phyloP scores from a whole-genome alignment of 2,888 invertebrate species.

The Volucella zonaria region DNA sequence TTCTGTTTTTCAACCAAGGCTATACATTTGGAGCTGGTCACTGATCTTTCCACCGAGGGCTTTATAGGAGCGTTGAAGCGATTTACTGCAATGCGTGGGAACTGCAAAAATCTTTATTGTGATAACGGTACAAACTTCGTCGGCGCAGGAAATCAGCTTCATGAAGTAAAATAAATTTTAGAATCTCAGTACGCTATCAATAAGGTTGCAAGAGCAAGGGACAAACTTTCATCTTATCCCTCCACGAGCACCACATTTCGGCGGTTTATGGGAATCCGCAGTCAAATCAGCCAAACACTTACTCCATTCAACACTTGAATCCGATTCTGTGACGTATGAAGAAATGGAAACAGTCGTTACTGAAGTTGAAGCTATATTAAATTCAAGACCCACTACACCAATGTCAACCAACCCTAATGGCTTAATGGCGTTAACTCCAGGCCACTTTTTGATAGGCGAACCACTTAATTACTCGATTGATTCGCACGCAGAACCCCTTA shows the following conservation, averaged over 20 bases:
- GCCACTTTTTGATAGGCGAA: too few relatives aligned
- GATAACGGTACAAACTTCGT: slow-evolving; percentile 26
- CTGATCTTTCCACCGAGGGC: background rate
- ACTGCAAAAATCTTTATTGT: background rate
- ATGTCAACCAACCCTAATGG: too few relatives aligned
- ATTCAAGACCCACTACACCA: too few relatives aligned
- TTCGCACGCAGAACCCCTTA: too few relatives aligned
- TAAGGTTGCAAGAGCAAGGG: background rate
- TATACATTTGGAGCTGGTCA: slow-evolving; percentile 19
- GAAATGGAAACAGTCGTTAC: too few relatives aligned
- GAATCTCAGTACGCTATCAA: background rate
- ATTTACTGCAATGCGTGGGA: slow-evolving; percentile 1
- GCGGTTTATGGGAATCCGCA: slow-evolving; percentile 11
- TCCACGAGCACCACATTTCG: slow-evolving; percentile 17
- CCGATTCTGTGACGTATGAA: too few relatives aligned
- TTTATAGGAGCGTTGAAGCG: slow-evolving; percentile 17
- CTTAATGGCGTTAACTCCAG: too few relatives aligned
- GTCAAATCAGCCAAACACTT: too few relatives aligned
- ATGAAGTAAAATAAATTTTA: background rate
- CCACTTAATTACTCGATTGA: too few relatives aligned
- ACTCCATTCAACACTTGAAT: too few relatives aligned
- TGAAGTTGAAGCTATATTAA: too few relatives aligned
- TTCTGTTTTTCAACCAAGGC: slow-evolving; percentile 22
- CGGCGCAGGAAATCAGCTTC: slow-evolving; percentile 18
- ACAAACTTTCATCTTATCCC: slow-evolving; percentile 9